These are phyloP conservation scores for Callospermophilus lateralis DNA, from an alignment of 2,113 vertebrate genomes.

Conservation along the genomic window DNA sequence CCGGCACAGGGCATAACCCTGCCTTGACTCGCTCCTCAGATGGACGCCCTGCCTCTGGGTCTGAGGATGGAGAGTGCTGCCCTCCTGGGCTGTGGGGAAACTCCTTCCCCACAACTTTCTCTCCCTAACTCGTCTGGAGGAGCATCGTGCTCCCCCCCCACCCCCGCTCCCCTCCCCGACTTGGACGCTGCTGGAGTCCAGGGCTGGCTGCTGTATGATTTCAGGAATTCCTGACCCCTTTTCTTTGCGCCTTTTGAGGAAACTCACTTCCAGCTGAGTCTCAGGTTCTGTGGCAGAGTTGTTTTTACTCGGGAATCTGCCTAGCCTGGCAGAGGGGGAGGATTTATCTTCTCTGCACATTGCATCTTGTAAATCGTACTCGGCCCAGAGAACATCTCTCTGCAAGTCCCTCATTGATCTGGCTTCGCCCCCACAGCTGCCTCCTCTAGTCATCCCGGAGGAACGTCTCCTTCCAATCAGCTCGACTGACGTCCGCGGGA, in stretches of 20 bases:
- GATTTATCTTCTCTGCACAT: slow-evolving; percentile 72
- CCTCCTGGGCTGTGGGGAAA: slow-evolving; percentile 73
- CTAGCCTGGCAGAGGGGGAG: slow-evolving; percentile 39
- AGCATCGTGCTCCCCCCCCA: not conserved
- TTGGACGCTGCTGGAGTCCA: not conserved
- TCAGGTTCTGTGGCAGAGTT: slow-evolving; percentile 60
- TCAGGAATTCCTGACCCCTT: slow-evolving; percentile 28
- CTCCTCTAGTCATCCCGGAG: not conserved
- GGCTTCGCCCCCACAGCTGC: slow-evolving; percentile 64
- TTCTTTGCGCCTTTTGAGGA: slow-evolving; percentile 73
- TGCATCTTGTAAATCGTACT: slow-evolving; percentile 71
- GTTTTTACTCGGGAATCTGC: slow-evolving; percentile 72
- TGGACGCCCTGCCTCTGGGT: slow-evolving; percentile 45
- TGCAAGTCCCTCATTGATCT: slow-evolving; percentile 79
- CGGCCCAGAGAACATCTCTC: slow-evolving; percentile 71
- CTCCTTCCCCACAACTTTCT: slow-evolving; percentile 81
- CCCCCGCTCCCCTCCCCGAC: not conserved
- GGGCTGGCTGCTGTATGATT: not conserved
- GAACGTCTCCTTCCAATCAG: slow-evolving; percentile 74
- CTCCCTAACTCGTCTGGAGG: not conserved
- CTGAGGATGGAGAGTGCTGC: slow-evolving; percentile 61
- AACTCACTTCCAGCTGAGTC: slow-evolving; percentile 66
- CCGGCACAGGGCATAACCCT: slow-evolving; percentile 55
- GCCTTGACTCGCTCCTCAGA: slow-evolving; percentile 22
- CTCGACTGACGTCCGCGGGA: not conserved